phyloP scores from a whole-genome alignment of 2,888 invertebrate species.

The Neria commutata region DNA sequence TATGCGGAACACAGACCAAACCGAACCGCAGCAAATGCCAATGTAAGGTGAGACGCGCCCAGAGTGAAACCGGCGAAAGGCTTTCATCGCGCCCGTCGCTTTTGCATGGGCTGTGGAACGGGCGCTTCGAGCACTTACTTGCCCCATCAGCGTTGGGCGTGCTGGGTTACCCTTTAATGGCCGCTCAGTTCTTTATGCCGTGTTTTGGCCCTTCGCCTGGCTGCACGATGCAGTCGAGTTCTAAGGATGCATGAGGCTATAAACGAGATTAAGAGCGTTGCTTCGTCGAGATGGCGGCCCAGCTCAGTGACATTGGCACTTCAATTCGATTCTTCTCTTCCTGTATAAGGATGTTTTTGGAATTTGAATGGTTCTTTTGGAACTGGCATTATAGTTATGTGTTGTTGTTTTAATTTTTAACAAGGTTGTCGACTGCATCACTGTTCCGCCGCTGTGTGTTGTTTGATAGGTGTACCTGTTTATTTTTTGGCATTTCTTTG shows the following conservation, averaged over 20 bases:
- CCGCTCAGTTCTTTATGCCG: constrained; percentile 27
- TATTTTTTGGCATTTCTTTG: constrained; percentile 23
- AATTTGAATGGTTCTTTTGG: background rate
- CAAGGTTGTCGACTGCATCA: too few species aligned
- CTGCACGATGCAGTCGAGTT: constrained; percentile 14
- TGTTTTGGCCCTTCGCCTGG: constrained; percentile 8
- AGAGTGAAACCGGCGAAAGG: too few species aligned
- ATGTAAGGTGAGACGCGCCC: constrained; percentile 43
- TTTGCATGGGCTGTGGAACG: background rate
- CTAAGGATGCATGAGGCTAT: constrained; percentile 48
- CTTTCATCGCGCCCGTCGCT: constrained; percentile 9
- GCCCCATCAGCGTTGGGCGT: constrained; percentile 9
- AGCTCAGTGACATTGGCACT: constrained; percentile 30
- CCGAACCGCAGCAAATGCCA: constrained; percentile 43
- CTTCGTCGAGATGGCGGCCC: constrained; percentile 23
- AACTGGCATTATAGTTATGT: too few species aligned
- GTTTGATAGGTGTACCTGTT: constrained; percentile 38
- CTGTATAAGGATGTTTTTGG: constrained; percentile 22
- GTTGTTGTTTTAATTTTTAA: too few species aligned
- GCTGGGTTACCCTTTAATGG: constrained; percentile 52
- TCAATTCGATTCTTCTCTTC: constrained; percentile 45
- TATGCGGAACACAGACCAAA: constrained; percentile 28
- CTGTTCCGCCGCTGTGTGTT: too few species aligned
- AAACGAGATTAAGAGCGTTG: constrained; percentile 49
- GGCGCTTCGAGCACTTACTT: background rate